phyloP scores from a whole-genome alignment of 2,888 invertebrate species.

The Elegia similella region DNA sequence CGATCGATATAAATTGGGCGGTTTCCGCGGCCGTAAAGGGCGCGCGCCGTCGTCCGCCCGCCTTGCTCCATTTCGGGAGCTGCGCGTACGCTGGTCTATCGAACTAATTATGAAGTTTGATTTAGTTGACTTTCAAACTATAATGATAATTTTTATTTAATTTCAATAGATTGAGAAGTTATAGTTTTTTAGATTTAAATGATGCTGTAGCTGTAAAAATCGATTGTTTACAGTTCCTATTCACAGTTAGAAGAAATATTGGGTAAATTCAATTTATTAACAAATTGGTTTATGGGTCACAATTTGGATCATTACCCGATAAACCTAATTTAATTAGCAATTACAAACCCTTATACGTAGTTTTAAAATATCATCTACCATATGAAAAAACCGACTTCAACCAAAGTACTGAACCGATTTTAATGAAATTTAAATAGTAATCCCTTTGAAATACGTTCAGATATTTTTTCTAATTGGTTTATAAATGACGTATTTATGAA shows the following conservation, averaged over 20 bases:
- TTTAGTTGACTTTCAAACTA: conserved; percentile 4
- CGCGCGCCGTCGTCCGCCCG: conserved; percentile 35
- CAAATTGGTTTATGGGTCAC: background rate
- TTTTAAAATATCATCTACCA: too few species aligned
- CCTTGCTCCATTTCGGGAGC: conserved; percentile 58
- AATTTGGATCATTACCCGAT: too few species aligned
- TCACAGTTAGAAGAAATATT: background rate
- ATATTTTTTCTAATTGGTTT: too few species aligned
- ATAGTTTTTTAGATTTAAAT: background rate
- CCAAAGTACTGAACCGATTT: too few species aligned
- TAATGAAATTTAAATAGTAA: too few species aligned
- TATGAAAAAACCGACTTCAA: too few species aligned
- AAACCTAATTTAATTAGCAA: too few species aligned
- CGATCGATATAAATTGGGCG: conserved; percentile 26
- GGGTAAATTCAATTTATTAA: background rate
- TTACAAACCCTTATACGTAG: too few species aligned
- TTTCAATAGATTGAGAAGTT: background rate
- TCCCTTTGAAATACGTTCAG: too few species aligned
- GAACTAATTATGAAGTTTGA: conserved; percentile 23
- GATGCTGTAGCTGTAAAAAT: background rate
- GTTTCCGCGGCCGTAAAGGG: conserved; percentile 38
- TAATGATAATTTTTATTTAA: background rate
- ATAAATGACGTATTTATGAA: too few species aligned
- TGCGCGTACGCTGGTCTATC: conserved; percentile 36
- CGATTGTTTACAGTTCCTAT: background rate